These are phyloP conservation scores for Esox niger DNA, from an alignment of 2,113 vertebrate species.

Conservation along the genomic window DNA sequence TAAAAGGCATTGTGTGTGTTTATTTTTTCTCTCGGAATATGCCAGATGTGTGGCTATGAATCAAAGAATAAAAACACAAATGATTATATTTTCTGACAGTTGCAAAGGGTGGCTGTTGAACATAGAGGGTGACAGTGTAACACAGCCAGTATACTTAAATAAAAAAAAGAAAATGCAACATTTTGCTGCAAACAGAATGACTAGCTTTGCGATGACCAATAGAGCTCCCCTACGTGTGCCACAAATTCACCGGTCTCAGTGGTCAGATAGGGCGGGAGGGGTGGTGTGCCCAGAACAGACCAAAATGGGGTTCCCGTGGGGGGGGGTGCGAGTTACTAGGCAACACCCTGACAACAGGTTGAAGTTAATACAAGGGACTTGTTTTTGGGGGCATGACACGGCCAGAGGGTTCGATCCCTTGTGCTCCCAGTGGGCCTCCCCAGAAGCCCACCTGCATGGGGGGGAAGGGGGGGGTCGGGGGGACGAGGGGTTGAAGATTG, in stretches of 20 bases:
- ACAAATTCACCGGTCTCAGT: not conserved
- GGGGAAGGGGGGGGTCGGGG: conserved; percentile 6
- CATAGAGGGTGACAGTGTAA: too few relatives aligned
- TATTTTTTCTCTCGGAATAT: too few relatives aligned
- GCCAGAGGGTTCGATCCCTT: conserved; percentile 12
- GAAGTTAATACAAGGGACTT: conserved; percentile 30
- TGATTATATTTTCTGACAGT: too few relatives aligned
- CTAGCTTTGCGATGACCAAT: too few relatives aligned
- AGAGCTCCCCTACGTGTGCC: too few relatives aligned
- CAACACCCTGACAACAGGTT: conserved; percentile 37
- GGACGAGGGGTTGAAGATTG: not conserved
- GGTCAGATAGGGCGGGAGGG: conserved; percentile 32
- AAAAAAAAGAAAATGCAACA: too few relatives aligned
- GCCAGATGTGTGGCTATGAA: too few relatives aligned
- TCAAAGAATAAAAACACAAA: too few relatives aligned
- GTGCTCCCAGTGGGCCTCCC: conserved; percentile 27
- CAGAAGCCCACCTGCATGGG: conserved; percentile 45
- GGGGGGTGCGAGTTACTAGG: conserved; percentile 35
- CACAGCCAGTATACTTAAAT: too few relatives aligned
- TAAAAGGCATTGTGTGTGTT: too few relatives aligned
- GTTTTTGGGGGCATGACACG: conserved; percentile 41
- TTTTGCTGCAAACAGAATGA: too few relatives aligned
- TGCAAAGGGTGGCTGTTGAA: too few relatives aligned
- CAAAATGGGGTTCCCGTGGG: conserved; percentile 23
- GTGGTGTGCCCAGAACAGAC: conserved; percentile 4